A percentile compares a stretch with the other conserved stretches of the same genome.
phyloP scores from a whole-genome alignment of 53 echinoderm and acorn worm species.

The Mesocentrotus franciscanus region DNA sequence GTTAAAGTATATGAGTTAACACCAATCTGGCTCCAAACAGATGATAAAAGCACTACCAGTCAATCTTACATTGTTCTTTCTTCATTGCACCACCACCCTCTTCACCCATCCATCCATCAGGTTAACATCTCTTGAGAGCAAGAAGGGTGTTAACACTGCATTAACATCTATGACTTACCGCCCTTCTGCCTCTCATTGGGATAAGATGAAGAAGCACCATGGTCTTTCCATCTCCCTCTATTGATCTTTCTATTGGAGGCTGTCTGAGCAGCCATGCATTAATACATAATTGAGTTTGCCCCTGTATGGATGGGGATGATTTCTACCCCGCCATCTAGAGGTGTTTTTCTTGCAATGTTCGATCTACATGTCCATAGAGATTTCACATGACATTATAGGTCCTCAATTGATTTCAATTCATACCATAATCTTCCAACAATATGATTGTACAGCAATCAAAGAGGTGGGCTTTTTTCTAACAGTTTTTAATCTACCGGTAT shows the following conservation, averaged over 20 bases:
- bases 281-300: conserved; percentile 55
- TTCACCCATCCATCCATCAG: neutral
- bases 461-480: neutral
- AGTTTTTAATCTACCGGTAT: too few species aligned
- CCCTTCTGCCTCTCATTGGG: neutral
- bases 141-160: neutral
- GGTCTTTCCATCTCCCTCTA: conserved; percentile 19
- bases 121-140: neutral
- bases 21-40: neutral
- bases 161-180: too few species aligned
- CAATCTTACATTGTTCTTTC: conserved; percentile 37
- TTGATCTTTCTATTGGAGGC: conserved; percentile 22
- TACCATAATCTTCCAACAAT: neutral
- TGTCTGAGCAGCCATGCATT: conserved; percentile 55
- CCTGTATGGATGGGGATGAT: neutral
- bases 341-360: conserved; percentile 28
- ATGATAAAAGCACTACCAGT: neutral
- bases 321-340: neutral
- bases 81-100: neutral
- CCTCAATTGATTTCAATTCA: neutral
- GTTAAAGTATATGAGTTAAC: neutral
- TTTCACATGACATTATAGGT: neutral
- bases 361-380: conserved; percentile 31
- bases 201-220: neutral
- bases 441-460: neutral